Evolutionary conservation across 2,113 vertebrate species (phyloP), one percentile per base, ranked within the genome.

Genomic region (Hepsetus odoe): DNA sequence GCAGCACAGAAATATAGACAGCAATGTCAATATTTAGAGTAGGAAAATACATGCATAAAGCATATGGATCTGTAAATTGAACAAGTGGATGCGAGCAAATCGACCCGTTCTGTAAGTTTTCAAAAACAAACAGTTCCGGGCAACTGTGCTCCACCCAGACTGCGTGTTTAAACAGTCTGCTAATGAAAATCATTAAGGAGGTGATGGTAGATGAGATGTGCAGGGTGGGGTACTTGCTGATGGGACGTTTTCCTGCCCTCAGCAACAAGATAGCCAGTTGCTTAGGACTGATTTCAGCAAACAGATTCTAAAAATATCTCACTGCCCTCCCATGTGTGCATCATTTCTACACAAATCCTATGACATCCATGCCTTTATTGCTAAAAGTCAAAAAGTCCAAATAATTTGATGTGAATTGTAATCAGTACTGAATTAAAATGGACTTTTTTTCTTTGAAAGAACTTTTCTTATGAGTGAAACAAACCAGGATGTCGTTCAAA

Each of bases 151-250:
- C 51, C 51, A 24, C 51, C 51, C 51, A 55, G 51, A 8, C 51
- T 55, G 61, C 12, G 18, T 65, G 8, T 61, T 35, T n/a, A 20
- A 44, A 72, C 44, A 61, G 40, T 24, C 65, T 33, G 32, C 4
- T 61, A 18, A 38, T 65, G 61, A 38, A 33, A 65, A n/a, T 65
- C 61, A 65, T 65, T 65, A 65, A 55, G 51, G 51, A 55, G 51
- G n/a, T 55, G 51, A 55, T 55, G 51, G 51, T 55, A 55, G 51
- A 55, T 20, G 32, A 65, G 61, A 65, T 65, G 18, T 38, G 16
- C 61, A 38, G 35, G 32, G 61, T 38, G 61, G 61, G 20, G 30
- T 20, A n/a, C 35, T 35, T 20, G 30, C 59, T 18, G 30, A 18
- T 33, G 59, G 32, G 59, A 62, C 30, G 14, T 20, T 62, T 38